These are phyloP conservation scores for Ictalurus furcatus DNA, from an alignment of 2,113 vertebrate genomes.

Conservation along the genomic window DNA sequence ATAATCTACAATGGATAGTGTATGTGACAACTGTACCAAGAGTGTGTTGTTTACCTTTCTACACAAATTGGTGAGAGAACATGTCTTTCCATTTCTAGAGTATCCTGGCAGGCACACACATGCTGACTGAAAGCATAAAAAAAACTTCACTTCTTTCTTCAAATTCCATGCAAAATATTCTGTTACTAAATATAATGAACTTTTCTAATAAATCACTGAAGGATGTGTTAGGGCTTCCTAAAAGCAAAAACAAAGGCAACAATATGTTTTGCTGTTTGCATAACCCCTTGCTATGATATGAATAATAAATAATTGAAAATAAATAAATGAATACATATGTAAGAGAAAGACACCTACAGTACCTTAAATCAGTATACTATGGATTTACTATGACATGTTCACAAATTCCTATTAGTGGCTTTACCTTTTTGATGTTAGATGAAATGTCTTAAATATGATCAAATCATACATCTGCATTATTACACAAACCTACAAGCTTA, in stretches of 20 bases:
- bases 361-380: neutral
- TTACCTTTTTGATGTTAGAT: too few relatives aligned
- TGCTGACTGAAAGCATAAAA: constrained; percentile 71
- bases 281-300: neutral
- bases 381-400: neutral
- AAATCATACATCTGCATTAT: neutral
- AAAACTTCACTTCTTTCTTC: neutral
- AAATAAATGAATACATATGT: neutral
- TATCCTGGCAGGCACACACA: constrained; percentile 81
- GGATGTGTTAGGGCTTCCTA: neutral
- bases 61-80: constrained; percentile 78
- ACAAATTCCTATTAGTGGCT: neutral
- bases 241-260: neutral
- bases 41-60: constrained; percentile 69
- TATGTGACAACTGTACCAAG: neutral
- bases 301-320: neutral
- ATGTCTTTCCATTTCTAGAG: constrained; percentile 79
- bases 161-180: neutral
- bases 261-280: neutral
- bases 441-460: neutral
- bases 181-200: neutral
- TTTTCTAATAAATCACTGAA: neutral
- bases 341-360: neutral
- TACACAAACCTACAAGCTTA: neutral
- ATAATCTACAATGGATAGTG: neutral